Evolutionary conservation across 2,888 invertebrate genomes (phyloP), one percentile per base, ranked within the genome.

Genomic region (Sminthurides aquaticus): DNA sequence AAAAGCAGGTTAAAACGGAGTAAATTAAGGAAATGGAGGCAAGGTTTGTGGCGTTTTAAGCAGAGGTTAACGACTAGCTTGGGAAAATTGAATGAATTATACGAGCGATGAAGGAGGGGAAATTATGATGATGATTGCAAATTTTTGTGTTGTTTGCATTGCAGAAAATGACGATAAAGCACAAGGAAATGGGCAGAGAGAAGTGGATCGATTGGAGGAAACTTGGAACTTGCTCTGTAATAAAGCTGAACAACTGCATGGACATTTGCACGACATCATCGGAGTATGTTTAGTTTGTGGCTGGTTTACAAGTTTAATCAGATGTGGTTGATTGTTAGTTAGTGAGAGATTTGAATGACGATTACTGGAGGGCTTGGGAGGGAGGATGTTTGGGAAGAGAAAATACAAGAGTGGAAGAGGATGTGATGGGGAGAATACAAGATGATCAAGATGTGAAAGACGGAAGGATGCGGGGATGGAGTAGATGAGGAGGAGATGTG

Each of bases 221-320:
- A 64, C 29, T n/a, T 64, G 64, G 64, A 60, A 55, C 52, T 58
- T 64, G 20, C 55, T 63, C 5, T 28, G 57, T 22, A 49, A 49
- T 2, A 63, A 63, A 25, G 63, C 63, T 2, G 49, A 49, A 5
- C 63, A 63, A 11, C 58, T 63, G 11, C 48, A 56, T 24, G 20
- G 15, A n/a, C 59, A 59, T 3, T 54, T 56, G 3, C 52, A 52
- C 3, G 52, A 52, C 5, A 22, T 52, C 20, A 52, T 52, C 22
- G 5, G 5, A 20, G 52, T 52, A 52, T 5, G 52, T 52, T 52
- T 8, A 8, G 20, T 20, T 20, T 8, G 18, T 52, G 52, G 18
- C 52, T 52, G 52, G n/a, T n/a, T n/a, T n/a, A n/a, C n/a, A n/a
- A n/a, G n/a, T n/a, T n/a, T n/a, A n/a, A n/a, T n/a, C n/a, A n/a